Evolutionary conservation across 1,140 invertebrate genomes (phyloP).

Genomic region (Drosophila chauvacae): DNA sequence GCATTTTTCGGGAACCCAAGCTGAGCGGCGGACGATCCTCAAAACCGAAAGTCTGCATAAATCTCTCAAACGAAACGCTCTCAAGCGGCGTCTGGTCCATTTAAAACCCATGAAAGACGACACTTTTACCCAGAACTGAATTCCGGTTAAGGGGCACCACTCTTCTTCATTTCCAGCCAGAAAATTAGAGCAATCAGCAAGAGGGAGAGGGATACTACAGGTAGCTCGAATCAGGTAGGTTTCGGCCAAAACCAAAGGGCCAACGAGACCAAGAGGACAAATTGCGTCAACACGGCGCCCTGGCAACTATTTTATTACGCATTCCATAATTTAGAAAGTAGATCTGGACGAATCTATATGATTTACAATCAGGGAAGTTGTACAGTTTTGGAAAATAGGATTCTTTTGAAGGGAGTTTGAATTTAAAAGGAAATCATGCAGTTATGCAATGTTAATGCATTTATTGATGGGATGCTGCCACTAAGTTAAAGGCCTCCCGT

Average conservation of each 20-base stretch:
- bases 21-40: constrained; percentile 23
- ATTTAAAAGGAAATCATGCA: too few relatives aligned
- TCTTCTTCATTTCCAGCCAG: neutral
- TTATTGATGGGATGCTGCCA: neutral
- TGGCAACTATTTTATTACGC: constrained; percentile 31
- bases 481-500: neutral
- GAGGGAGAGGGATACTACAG: constrained; percentile 11
- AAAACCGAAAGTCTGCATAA: constrained; percentile 70
- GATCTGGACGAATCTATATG: constrained; percentile 2
- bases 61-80: constrained; percentile 59
- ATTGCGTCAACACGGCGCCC: constrained; percentile 57
- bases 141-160: constrained; percentile 57
- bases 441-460: neutral
- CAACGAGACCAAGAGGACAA: neutral
- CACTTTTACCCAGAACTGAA: constrained; percentile 62
- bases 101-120: constrained; percentile 62
- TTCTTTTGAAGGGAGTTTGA: neutral
- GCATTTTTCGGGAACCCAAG: constrained; percentile 21
- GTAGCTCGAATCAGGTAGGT: constrained; percentile 46
- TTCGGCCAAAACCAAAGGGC: constrained; percentile 24
- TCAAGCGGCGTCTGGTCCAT: constrained; percentile 53
- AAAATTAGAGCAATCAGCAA: constrained; percentile 58
- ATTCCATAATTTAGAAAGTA: constrained; percentile 38
- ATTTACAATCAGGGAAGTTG: neutral
- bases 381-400: neutral